Evolutionary conservation across 2,888 invertebrate genomes (phyloP).

Genomic region (Eudemis profundana): DNA sequence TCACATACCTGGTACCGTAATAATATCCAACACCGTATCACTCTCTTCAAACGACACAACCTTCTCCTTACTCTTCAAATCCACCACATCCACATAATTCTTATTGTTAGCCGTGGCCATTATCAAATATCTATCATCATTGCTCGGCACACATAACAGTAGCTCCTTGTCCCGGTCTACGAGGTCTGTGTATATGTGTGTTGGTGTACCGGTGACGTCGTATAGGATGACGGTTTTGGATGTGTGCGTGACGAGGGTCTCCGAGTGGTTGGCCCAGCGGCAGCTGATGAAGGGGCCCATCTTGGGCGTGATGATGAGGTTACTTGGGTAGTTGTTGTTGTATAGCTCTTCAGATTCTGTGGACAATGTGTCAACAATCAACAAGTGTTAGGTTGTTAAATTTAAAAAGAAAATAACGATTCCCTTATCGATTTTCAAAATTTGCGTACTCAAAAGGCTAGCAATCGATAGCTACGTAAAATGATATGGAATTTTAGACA

Average conservation of each 20-base stretch:
- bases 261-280: constrained; percentile 71
- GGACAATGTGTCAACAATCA: not conserved
- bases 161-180: constrained; percentile 66
- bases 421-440: too few species aligned
- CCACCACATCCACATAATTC: constrained; percentile 65
- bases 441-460: too few species aligned
- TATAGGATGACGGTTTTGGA: constrained; percentile 70
- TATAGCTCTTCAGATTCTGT: constrained; percentile 71
- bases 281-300: constrained; percentile 69
- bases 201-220: constrained; percentile 59
- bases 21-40: constrained; percentile 65
- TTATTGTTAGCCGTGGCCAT: constrained; percentile 59
- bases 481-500: too few species aligned
- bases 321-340: constrained; percentile 66
- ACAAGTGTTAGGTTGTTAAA: too few species aligned
- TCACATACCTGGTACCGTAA: constrained; percentile 72
- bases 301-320: constrained; percentile 64
- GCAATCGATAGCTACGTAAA: too few species aligned
- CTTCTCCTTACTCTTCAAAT: constrained; percentile 66
- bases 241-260: constrained; percentile 72
- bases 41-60: constrained; percentile 67
- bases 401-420: too few species aligned
- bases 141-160: constrained; percentile 68
- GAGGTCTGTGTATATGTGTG: constrained; percentile 61
- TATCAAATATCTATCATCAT: constrained; percentile 68